Percentiles rank a stretch among this genome's conserved stretches.
These are phyloP conservation scores for Philopotamus ludificatus DNA, from an alignment of 1,140 invertebrate genomes.

Conservation along the genomic window DNA sequence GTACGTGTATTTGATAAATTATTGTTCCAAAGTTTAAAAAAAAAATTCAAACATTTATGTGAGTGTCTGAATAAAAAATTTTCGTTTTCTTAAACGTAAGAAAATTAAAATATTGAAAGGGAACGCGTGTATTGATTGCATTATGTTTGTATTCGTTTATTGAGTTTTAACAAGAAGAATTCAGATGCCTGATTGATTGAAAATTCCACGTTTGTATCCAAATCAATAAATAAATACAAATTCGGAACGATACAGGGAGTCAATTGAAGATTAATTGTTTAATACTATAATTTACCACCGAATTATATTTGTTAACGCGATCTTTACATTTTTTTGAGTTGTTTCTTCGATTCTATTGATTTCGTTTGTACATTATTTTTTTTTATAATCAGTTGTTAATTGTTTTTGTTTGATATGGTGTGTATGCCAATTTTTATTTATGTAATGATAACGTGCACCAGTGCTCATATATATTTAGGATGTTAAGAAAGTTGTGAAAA, in stretches of 20 bases:
- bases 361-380: constrained; percentile 5
- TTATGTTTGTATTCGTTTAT: too few species aligned
- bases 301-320: neutral
- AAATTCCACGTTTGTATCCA: too few species aligned
- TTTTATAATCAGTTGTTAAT: constrained; percentile 7
- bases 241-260: constrained; percentile 39
- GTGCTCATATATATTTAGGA: constrained; percentile 8
- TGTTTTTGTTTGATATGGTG: constrained; percentile 18
- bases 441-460: constrained; percentile 5
- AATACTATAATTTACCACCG: neutral
- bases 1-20: constrained; percentile 38
- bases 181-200: too few species aligned
- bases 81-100: neutral
- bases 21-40: constrained; percentile 41
- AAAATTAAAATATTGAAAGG: neutral
- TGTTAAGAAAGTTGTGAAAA: constrained; percentile 25
- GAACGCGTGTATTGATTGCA: neutral
- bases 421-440: constrained; percentile 1
- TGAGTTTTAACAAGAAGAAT: too few species aligned
- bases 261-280: neutral
- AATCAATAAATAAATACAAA: constrained; percentile 31
- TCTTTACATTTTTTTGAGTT: neutral
- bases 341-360: neutral
- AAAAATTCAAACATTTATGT: constrained; percentile 22
- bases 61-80: constrained; percentile 25